phyloP scores from a whole-genome alignment of 2,888 invertebrate genomes.

The Campoletis raptor region DNA sequence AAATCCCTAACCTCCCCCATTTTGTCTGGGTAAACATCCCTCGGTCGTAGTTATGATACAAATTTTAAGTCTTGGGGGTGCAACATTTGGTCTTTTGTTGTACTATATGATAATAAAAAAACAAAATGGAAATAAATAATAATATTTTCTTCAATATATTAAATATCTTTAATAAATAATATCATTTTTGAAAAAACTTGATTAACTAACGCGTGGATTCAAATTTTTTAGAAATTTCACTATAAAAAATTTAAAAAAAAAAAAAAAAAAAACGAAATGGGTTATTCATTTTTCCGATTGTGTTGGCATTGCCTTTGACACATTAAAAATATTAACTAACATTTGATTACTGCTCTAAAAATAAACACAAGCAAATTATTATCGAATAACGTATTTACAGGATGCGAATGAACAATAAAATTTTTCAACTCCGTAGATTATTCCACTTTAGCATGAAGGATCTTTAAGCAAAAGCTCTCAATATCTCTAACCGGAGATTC shows the following conservation, averaged over 20 bases:
- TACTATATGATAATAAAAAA: not conserved
- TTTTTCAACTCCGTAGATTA: not conserved
- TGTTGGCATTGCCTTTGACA: not conserved
- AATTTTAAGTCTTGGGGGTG: slow-evolving; percentile 43
- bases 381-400: not conserved
- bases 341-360: not conserved
- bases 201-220: not conserved
- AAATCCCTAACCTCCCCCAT: slow-evolving; percentile 57
- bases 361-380: not conserved
- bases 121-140: not conserved
- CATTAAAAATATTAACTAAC: not conserved
- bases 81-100: not conserved
- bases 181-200: not conserved
- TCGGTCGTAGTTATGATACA: slow-evolving; percentile 74
- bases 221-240: not conserved
- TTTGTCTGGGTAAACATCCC: slow-evolving; percentile 79
- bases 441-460: slow-evolving; percentile 8
- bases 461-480: slow-evolving; percentile 50
- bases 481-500: slow-evolving; percentile 76
- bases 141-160: not conserved
- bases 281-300: not conserved
- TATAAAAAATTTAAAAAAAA: not conserved
- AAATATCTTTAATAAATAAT: not conserved
- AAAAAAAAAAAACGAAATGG: not conserved
- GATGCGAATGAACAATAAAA: not conserved